phyloP scores from a whole-genome alignment of 2,113 vertebrate genomes.

The Epinephelus cyanopodus region DNA sequence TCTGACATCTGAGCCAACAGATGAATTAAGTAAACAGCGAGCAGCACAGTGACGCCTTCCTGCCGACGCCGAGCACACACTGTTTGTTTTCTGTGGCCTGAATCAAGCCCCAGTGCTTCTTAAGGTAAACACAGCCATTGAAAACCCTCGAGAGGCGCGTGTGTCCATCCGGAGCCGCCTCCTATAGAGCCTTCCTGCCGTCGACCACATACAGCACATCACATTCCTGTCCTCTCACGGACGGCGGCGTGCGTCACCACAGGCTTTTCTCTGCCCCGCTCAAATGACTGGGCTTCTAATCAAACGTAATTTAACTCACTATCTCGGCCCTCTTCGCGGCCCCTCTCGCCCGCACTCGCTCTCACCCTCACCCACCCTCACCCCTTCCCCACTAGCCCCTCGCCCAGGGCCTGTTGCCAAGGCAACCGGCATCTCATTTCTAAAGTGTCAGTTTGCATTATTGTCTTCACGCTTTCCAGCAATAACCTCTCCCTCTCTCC shows the following conservation, averaged over 20 bases:
- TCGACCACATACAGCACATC: background rate
- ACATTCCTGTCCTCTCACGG: constrained; percentile 26
- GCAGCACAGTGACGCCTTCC: background rate
- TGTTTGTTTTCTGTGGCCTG: constrained; percentile 34
- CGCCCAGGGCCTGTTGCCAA: constrained; percentile 95
- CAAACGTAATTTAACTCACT: constrained; percentile 97
- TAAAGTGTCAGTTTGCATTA: constrained; percentile 99
- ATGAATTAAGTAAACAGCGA: background rate
- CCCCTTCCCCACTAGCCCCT: constrained; percentile 88
- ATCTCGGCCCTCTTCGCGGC: constrained; percentile 88
- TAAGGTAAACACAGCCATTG: constrained; percentile 51
- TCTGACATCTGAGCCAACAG: background rate
- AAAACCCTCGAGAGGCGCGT: constrained; percentile 16
- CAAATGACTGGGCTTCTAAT: constrained; percentile 99
- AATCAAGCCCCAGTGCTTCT: constrained; percentile 26
- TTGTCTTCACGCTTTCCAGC: constrained; percentile 98
- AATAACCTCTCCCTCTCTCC: constrained; percentile 87
- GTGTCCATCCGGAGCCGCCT: constrained; percentile 4
- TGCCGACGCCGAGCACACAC: background rate
- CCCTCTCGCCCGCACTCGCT: constrained; percentile 79
- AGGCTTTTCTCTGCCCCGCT: constrained; percentile 91
- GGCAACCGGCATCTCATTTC: constrained; percentile 99
- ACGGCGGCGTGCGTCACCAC: constrained; percentile 39
- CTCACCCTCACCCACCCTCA: constrained; percentile 63
- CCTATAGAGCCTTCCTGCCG: background rate